Evolutionary conservation across 1,140 invertebrate species (phyloP).

Genomic region (Aporrectodea caliginosa): DNA sequence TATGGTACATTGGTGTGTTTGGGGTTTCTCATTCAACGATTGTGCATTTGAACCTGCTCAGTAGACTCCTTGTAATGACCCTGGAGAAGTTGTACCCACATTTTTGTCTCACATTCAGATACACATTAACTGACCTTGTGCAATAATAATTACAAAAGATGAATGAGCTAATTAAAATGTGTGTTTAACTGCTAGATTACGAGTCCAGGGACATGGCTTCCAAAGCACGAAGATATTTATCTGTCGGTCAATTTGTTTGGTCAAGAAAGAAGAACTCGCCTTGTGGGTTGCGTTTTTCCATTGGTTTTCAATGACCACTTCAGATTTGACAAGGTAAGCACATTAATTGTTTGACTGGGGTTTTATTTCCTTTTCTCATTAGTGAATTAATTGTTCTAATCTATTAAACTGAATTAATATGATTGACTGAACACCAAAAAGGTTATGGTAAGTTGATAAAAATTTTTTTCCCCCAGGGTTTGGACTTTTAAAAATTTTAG

Average conservation of each 20-base stretch:
- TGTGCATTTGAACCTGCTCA: not conserved
- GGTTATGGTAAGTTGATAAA: not conserved
- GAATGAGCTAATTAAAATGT: not conserved
- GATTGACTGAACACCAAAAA: not conserved
- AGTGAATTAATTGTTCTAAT: not conserved
- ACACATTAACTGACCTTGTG: not conserved
- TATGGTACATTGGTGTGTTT: too few relatives aligned
- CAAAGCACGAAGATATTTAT: slow-evolving; percentile 9
- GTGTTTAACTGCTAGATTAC: not conserved
- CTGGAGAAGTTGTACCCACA: not conserved
- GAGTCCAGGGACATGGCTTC: slow-evolving; percentile 21
- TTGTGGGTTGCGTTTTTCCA: slow-evolving; percentile 10
- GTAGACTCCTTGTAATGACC: not conserved
- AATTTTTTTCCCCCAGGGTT: not conserved
- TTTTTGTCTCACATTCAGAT: not conserved
- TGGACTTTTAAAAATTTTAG: not conserved
- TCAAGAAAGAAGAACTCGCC: slow-evolving; percentile 10
- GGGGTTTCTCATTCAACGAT: too few relatives aligned
- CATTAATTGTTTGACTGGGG: not conserved
- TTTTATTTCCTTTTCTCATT: not conserved
- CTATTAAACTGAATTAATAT: not conserved
- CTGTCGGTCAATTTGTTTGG: slow-evolving; percentile 24
- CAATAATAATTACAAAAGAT: not conserved
- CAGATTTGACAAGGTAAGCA: slow-evolving; percentile 17
- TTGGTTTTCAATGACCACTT: slow-evolving; percentile 16